These are phyloP conservation scores for Paraescarpia echinospica DNA, from an alignment of 1,140 invertebrate genomes.

Conservation along the genomic window DNA sequence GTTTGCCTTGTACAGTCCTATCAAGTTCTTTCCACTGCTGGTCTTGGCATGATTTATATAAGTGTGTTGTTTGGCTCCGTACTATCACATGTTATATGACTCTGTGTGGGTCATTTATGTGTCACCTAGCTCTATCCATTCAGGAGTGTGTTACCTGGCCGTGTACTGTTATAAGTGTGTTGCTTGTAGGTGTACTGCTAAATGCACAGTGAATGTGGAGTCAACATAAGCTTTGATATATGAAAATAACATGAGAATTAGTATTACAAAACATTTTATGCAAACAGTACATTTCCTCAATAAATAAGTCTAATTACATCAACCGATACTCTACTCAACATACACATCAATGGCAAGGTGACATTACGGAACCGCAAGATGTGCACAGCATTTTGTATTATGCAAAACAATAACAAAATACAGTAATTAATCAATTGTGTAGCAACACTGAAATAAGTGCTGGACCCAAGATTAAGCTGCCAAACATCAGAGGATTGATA, in stretches of 20 bases:
- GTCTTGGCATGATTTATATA: not conserved
- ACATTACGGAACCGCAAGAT: not conserved
- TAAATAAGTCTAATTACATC: not conserved
- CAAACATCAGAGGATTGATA: not conserved
- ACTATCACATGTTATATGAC: not conserved
- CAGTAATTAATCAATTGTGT: not conserved
- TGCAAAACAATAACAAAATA: not conserved
- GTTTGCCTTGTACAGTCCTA: no score
- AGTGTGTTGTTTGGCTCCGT: not conserved
- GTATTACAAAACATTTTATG: not conserved
- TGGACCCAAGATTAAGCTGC: not conserved
- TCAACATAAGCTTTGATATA: not conserved
- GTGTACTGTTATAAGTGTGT: not conserved
- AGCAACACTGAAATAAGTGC: not conserved
- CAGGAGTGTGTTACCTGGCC: not conserved
- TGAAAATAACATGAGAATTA: not conserved
- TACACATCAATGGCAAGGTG: not conserved
- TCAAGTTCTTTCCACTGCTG: no score
- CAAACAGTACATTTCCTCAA: not conserved
- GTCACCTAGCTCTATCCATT: not conserved
- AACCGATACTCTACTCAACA: not conserved
- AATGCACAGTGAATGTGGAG: not conserved
- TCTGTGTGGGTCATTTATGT: not conserved
- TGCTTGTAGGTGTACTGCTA: not conserved
- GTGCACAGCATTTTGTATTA: not conserved